Evolutionary conservation across 1,140 invertebrate species (phyloP), one percentile per base, ranked within the genome.

Genomic region (Polypedilum pembai): DNA sequence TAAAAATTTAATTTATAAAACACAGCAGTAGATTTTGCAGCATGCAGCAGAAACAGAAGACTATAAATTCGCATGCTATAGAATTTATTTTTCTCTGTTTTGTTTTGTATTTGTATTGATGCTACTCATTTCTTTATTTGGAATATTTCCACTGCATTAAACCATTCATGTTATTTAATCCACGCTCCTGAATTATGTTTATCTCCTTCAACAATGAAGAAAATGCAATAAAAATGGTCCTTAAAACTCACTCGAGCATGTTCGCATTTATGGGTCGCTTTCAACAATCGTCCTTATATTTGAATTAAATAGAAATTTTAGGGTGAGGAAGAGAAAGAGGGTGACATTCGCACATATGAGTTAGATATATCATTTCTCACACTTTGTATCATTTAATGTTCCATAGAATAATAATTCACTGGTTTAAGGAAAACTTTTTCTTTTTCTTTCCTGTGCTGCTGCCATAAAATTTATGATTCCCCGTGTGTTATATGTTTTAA

Each of bases 361-460:
- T 33, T 33, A 33, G 65, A 69, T 69, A 69, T 69, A 69, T 69
- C 65, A 69, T 69, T 69, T 69, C 65, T 69, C 65, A 69, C 65
- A 69, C 65, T 69, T 69, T 69, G 65, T 69, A 69, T 69, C 65
- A 69, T 69, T 56, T 69, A 69, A 69, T 69, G 65, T 69, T 69
- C 65, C 65, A 69, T 69, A 69, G 17, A 69, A 69, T 69, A 69
- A 69, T 69, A 18, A 69, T 21, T 56, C 65, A 21, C 65, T 69
- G 65, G 24, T 18, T 69, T 69, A 69, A 69, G 45, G 15, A n/a
- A 56, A n/a, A n/a, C 45, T 56, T 56, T n/a, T 56, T 56, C 3
- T 56, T 56, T 15, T 15, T 56, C 12, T 12, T n/a, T 56, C 3
- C n/a, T 8, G 1, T 45, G 8, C 41, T 56, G 45, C 45, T n/a